phyloP scores from a whole-genome alignment of 2,888 invertebrate genomes.

The Cephalotes varians region DNA sequence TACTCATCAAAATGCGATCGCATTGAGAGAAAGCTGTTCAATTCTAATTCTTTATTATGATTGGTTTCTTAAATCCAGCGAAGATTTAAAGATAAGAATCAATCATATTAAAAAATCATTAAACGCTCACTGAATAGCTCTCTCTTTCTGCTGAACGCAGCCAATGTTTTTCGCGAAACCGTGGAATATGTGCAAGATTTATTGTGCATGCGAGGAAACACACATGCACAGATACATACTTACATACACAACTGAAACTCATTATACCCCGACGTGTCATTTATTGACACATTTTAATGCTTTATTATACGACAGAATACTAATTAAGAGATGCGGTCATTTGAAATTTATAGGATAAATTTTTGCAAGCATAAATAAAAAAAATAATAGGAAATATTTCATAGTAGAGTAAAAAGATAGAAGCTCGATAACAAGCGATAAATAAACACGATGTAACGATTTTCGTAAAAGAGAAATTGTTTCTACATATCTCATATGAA shows the following conservation, averaged over 20 bases:
- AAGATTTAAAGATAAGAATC: too few relatives aligned
- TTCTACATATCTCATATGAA: not conserved
- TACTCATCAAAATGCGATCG: not conserved
- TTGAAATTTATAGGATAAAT: constrained; percentile 8
- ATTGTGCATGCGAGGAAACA: not conserved
- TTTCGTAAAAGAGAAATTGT: constrained; percentile 9
- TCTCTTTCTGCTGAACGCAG: too few relatives aligned
- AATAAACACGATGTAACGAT: constrained; percentile 6
- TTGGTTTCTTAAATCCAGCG: too few relatives aligned
- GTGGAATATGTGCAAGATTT: not conserved
- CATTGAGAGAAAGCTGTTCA: too few relatives aligned
- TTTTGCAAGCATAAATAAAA: not conserved
- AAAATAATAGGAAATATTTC: constrained; percentile 8
- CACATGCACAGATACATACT: not conserved
- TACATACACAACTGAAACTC: not conserved
- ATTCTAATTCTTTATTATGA: too few relatives aligned
- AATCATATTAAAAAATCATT: too few relatives aligned
- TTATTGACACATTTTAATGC: constrained; percentile 10
- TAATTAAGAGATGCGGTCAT: constrained; percentile 8
- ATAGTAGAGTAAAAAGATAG: not conserved
- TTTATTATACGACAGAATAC: constrained; percentile 3
- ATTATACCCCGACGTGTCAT: not conserved
- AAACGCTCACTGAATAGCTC: too few relatives aligned
- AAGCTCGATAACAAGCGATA: not conserved
- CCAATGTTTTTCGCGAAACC: not conserved